A percentile compares a stretch with the other conserved stretches of the same genome.
Conservation (phyloP, 1,140 invertebrate genomes). For the Drosophila pectinifera region DNA sequence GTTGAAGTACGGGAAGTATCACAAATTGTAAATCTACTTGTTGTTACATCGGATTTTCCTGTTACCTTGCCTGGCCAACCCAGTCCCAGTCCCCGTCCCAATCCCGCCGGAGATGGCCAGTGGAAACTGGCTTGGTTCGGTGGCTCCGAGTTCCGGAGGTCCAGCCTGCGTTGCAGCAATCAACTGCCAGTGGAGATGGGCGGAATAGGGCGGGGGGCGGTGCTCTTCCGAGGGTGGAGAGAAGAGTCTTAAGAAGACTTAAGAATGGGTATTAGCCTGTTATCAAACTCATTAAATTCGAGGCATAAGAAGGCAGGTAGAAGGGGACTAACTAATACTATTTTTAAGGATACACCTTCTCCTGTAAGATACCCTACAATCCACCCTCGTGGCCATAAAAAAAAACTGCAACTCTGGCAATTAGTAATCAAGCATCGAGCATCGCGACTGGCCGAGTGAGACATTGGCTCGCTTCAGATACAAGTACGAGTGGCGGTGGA, state of each 20-base stretch:
- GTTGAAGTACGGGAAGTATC: slow-evolving; percentile 79
- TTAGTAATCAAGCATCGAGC: slow-evolving; percentile 77
- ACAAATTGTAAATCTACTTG: slow-evolving; percentile 79
- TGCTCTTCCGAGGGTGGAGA: slow-evolving; percentile 19
- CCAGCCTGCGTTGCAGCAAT: slow-evolving; percentile 41
- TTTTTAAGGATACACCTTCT: too few species aligned
- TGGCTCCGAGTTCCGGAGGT: slow-evolving; percentile 21
- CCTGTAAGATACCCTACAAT: background rate
- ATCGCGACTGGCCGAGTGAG: slow-evolving; percentile 50
- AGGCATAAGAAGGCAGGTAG: background rate
- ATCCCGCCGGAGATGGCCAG: slow-evolving; percentile 34
- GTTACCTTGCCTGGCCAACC: slow-evolving; percentile 22
- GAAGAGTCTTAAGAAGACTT: too few species aligned
- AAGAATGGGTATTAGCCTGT: accelerated
- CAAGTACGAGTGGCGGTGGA: slow-evolving; percentile 27
- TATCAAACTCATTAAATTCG: background rate
- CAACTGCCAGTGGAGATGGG: slow-evolving; percentile 8
- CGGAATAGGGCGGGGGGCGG: slow-evolving; percentile 6
- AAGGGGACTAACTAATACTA: too few species aligned
- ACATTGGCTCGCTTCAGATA: slow-evolving; percentile 54
- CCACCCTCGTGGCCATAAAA: slow-evolving; percentile 18
- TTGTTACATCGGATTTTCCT: slow-evolving; percentile 62
- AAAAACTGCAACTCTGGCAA: slow-evolving; percentile 58
- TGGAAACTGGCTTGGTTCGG: slow-evolving; percentile 45
- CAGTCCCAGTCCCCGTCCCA: slow-evolving; percentile 1